Evolutionary conservation across 2,888 invertebrate species (phyloP).

Genomic region (Lasioglossum vierecki): DNA sequence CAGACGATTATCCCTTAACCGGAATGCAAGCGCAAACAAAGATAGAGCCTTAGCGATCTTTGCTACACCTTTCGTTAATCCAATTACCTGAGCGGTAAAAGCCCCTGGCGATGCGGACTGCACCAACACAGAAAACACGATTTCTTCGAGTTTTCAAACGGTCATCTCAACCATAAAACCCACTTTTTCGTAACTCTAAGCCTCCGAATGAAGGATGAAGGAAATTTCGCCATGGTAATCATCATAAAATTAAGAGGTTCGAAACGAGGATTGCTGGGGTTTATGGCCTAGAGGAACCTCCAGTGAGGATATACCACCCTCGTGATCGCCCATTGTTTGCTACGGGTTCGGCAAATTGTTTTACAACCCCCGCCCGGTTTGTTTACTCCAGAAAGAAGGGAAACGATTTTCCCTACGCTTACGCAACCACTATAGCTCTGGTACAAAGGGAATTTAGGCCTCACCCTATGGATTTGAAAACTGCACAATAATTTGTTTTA

Average conservation of each 20-base stretch:
- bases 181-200: slow-evolving; percentile 64
- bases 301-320: slow-evolving; percentile 32
- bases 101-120: slow-evolving; percentile 8
- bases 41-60: background rate
- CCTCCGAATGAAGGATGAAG: background rate
- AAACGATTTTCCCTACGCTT: background rate
- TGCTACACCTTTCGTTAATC: slow-evolving; percentile 47
- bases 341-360: slow-evolving; percentile 73
- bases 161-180: slow-evolving; percentile 57
- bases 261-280: slow-evolving; percentile 33
- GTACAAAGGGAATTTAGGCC: slow-evolving; percentile 28
- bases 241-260: slow-evolving; percentile 77
- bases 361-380: slow-evolving; percentile 65
- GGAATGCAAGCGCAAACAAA: slow-evolving; percentile 38
- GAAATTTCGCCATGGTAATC: slow-evolving; percentile 62
- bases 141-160: slow-evolving; percentile 23
- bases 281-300: background rate
- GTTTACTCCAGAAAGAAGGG: slow-evolving; percentile 33
- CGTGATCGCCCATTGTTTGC: slow-evolving; percentile 78
- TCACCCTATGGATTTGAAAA: background rate
- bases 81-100: slow-evolving; percentile 61
- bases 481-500: no score
- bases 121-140: slow-evolving; percentile 16
- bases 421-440: slow-evolving; percentile 17
- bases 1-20: slow-evolving; percentile 11